Evolutionary conservation across 1,140 invertebrate species (phyloP), one percentile per base, ranked within the genome.

Genomic region (Microvelia longipes): DNA sequence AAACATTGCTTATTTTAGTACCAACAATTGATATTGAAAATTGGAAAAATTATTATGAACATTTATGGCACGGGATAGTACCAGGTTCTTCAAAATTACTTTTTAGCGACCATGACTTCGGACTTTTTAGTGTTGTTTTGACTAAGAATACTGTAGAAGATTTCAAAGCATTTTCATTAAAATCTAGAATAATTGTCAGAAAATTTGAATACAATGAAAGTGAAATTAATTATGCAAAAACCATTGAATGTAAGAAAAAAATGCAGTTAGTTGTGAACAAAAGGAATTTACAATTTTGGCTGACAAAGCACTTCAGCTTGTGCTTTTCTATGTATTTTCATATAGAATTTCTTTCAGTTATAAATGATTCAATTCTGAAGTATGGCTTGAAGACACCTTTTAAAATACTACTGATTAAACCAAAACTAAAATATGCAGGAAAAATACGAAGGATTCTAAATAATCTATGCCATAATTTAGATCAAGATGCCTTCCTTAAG

Each of bases 21-120:
- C 62, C 62, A 15, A 13, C 62, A 64, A 64, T 64, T 26, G 62
- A 64, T 64, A 64, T 64, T 13, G 62, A 64, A 64, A 64, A 64
- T 64, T 64, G 62, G 62, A 26, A 24, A 64, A 25, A 14, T 14
- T 64, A 64, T 64, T 64, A 64, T 25, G 62, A 64, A 64, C 62
- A 64, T 64, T 64, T 64, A 5, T 64, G 62, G 62, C 15, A 64
- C 24, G 62, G 25, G 5, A 64, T 64, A 24, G 62, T 64, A 13
- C 62, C 62, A 64, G 62, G 25, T 64, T 64, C 62, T 2, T 64
- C 62, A 64, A 64, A 26, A 64, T 5, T 64, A 5, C 5, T 64
- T 13, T 64, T 14, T 26, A 5, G 25, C 5, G 62, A 64, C 24
- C 15, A 14, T 14, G 62, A 64, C 24, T 64, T 64, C 24, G 62